Percentiles rank a stretch among this genome's conserved stretches.
These are phyloP conservation scores for Mobula birostris DNA, from an alignment of 2,113 vertebrate species.

Conservation along the genomic window DNA sequence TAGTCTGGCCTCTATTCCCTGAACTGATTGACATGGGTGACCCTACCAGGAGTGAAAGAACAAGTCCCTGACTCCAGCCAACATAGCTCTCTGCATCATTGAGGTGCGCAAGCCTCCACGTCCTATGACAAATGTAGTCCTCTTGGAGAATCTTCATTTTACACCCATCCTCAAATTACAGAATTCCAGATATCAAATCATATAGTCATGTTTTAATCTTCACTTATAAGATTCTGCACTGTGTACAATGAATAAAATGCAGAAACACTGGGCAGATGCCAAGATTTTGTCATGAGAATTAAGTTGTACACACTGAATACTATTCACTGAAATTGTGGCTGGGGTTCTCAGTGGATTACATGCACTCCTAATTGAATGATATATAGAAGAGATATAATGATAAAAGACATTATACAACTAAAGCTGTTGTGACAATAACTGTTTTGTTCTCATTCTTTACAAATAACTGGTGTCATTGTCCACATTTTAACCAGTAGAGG, in stretches of 20 bases:
- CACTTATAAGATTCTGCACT: background rate
- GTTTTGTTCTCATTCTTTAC: background rate
- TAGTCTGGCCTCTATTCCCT: too few relatives aligned
- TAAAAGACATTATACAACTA: background rate
- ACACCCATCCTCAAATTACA: background rate
- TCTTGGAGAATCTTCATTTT: background rate
- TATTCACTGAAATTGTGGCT: slow-evolving; percentile 8
- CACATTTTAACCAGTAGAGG: background rate
- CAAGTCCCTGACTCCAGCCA: too few relatives aligned
- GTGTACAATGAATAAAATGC: background rate
- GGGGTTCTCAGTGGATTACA: background rate
- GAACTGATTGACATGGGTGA: too few relatives aligned
- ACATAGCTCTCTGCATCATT: too few relatives aligned
- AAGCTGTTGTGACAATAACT: background rate
- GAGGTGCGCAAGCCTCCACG: too few relatives aligned
- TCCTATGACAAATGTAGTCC: too few relatives aligned
- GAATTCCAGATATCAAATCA: background rate
- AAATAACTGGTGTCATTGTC: background rate
- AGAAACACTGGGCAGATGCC: background rate
- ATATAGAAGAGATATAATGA: background rate
- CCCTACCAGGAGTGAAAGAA: too few relatives aligned
- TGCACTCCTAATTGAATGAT: background rate
- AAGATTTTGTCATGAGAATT: background rate
- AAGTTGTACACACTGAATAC: background rate
- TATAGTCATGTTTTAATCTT: background rate